A percentile compares a stretch with the other conserved stretches of the same genome.
Conservation (phyloP, 2,888 invertebrate genomes). For the Aphidoletes aphidimyza region DNA sequence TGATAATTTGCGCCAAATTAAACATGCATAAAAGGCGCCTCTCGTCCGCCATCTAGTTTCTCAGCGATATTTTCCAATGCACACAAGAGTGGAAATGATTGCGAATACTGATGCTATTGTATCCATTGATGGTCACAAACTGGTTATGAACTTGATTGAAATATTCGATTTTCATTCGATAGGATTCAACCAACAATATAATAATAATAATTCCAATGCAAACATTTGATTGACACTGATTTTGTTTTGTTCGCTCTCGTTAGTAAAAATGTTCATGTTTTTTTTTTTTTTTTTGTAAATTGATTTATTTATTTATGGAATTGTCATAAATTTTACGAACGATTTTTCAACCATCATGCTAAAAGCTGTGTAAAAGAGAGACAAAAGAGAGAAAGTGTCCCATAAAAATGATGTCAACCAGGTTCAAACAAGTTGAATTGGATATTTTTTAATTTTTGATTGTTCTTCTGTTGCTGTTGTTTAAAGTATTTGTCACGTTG, state of each 20-base stretch:
- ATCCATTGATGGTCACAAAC: conserved; percentile 10
- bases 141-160: conserved; percentile 43
- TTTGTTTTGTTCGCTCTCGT: neutral
- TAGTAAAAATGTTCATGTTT: no score
- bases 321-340: no score
- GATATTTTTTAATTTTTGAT: no score
- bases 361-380: neutral
- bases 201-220: neutral
- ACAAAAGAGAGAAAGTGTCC: neutral
- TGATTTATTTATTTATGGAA: no score
- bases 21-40: conserved; percentile 16
- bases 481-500: neutral
- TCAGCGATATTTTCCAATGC: neutral
- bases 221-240: conserved; percentile 20
- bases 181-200: neutral
- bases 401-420: neutral
- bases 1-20: conserved; percentile 24
- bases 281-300: neutral
- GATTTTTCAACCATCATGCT: neutral
- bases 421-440: no score
- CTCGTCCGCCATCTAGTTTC: neutral
- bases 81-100: neutral
- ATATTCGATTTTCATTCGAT: neutral
- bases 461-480: neutral
- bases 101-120: neutral